Base-by-base conservation (phyloP, 2,888 invertebrate genomes). In the Synanthedon tipuliformis region DNA sequence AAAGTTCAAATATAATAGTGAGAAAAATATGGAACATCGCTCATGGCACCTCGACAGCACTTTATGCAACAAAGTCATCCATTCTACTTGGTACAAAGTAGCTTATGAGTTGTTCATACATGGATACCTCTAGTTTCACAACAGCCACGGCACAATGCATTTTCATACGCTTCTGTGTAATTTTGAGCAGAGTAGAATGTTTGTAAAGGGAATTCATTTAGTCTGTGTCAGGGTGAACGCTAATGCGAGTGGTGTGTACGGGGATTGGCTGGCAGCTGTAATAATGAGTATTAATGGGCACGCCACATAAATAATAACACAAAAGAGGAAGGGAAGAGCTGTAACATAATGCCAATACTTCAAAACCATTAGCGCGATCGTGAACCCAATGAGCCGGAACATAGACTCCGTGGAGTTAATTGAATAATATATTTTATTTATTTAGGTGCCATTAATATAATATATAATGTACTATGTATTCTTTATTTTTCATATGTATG, bases 291-390 rank as follows among this genome's bases (percentile, higher is more conserved):
- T 71, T 75, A 78, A 77, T 77, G 75, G 69, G 68, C 66, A 63
- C 56, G 66, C 67, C 69, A 68, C 69, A 76, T 75, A 79, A 76
- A 75, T 75, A 75, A 68, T 66, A 56, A 59, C 60, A 70, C 68
- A 69, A 69, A 16, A 68, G 68, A 49, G 49, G 49, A 58, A 54
- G 65, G 68, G 66, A 66, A 65, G 63, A 63, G 65, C 64, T 49
- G 49, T 23, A 62, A 65, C 60, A 68, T 68, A 77, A 75, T 70
- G 69, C 68, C 67, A 70, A 76, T 76, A 74, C 74, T 78, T 76
- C 71, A 78, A 69, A 77, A 71, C 74, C 80, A 78, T 79, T 79
- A 79, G 71, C 65, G 50, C 51, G 60, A 60, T 58, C 58, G 56
- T 55, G 56, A 53, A 49, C 49, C 16, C 49, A 45, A 45, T 49